Evolutionary conservation across 2,797 vertebrate genomes (phyloP), one percentile per base, ranked within the genome.

Genomic region (Ataeniobius toweri): DNA sequence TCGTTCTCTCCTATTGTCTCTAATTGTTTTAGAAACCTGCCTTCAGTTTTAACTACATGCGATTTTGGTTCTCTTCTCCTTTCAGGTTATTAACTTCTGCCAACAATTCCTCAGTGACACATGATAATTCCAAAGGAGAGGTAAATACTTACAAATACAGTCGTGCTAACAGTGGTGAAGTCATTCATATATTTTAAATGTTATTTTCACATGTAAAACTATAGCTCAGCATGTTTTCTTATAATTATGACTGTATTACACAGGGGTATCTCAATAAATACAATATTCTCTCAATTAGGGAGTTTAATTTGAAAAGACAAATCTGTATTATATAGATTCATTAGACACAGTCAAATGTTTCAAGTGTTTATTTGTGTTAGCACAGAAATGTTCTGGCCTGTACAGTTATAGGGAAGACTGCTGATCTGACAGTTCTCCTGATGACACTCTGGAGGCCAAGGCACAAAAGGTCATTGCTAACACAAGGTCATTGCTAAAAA

Each of bases 71-170:
- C 5, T 36, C 83, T 84, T 84, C 46, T 82, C 86, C 87, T 70
- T 90, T 68, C 90, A 99, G 98, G 95, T 96, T 99, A 93, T 93
- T 99, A 89, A 97, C 92, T 85, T 95, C 95, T 74, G 95, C 95
- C 82, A 96, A 97, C 92, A 95, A 97, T 85, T 93, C 95, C 75
- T 91, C 94, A 65, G 96, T 95, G 91, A 92, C 96, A 91, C 96
- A 95, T 71, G 97, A 98, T 79, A 96, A 95, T 77, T 77, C 90
- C 1, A 95, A 95, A 76, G 94, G 92, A 91, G 97, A 99, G 97
- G 98, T 98, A 92, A 78, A 90, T 86, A 46, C 71, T 39, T 85
- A 51, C 51, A 61, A 39, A 22, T 48, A 44, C 2, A n/a, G 24
- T 14, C 31, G 3, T 12, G 3, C 20, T 63, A 63, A 63, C 59